phyloP scores from a whole-genome alignment of 2,888 invertebrate species.

The Euplagia quadripunctaria region DNA sequence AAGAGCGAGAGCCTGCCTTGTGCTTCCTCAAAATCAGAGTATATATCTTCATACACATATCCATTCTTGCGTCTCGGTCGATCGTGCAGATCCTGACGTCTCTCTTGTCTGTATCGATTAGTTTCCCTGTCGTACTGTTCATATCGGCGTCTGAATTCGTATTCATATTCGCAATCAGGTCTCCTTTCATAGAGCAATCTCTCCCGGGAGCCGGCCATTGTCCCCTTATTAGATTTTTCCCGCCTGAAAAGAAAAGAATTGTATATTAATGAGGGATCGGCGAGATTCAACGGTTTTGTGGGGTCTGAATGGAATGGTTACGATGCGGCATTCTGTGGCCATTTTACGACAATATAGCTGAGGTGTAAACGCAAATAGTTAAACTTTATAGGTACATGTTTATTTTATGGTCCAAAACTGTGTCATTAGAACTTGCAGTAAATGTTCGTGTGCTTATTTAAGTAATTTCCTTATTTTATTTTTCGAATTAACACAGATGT shows the following conservation, averaged over 20 bases:
- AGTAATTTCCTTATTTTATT: too few species aligned
- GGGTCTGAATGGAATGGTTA: slow-evolving; percentile 31
- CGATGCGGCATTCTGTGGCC: slow-evolving; percentile 26
- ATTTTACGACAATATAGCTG: slow-evolving; percentile 42
- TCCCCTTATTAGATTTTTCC: slow-evolving; percentile 64
- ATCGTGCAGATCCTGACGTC: slow-evolving; percentile 50
- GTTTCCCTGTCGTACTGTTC: slow-evolving; percentile 56
- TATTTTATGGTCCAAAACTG: slow-evolving; percentile 4
- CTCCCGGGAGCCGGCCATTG: slow-evolving; percentile 83
- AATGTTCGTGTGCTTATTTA: background rate
- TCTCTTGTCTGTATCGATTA: slow-evolving; percentile 65
- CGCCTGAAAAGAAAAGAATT: slow-evolving; percentile 68
- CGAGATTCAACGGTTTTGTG: slow-evolving; percentile 52
- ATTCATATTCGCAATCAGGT: slow-evolving; percentile 69
- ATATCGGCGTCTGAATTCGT: slow-evolving; percentile 66
- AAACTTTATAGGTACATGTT: slow-evolving; percentile 24
- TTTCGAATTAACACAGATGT: too few species aligned
- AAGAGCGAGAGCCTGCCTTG: slow-evolving; percentile 82
- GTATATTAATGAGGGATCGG: slow-evolving; percentile 59
- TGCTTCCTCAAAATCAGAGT: slow-evolving; percentile 83
- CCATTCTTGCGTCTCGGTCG: slow-evolving; percentile 79
- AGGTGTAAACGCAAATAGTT: slow-evolving; percentile 37
- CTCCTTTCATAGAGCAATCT: slow-evolving; percentile 78
- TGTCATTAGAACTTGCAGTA: background rate
- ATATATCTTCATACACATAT: slow-evolving; percentile 84